Evolutionary conservation across 1,140 invertebrate species (phyloP).

Genomic region (Lysiphlebus fabarum): DNA sequence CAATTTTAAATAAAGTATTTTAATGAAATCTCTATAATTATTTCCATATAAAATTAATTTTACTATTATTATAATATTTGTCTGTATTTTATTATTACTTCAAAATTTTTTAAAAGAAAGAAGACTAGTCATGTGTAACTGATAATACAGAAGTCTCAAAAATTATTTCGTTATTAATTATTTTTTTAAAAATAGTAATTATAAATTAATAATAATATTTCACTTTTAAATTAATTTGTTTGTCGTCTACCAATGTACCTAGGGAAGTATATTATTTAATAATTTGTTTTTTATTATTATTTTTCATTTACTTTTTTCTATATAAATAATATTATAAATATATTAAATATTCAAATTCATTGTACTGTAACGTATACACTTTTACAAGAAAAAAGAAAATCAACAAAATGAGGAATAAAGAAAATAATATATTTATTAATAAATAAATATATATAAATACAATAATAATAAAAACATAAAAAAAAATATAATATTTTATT

Average conservation of each 20-base stretch:
- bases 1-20: too few relatives aligned
- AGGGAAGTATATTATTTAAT: conserved; percentile 24
- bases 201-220: background rate
- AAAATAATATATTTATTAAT: background rate
- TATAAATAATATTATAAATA: conserved; percentile 39
- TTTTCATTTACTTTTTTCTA: conserved; percentile 49
- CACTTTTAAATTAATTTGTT: conserved; percentile 13
- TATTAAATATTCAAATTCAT: conserved; percentile 43
- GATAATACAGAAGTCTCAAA: conserved; percentile 35
- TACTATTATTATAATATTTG: conserved; percentile 9
- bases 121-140: conserved; percentile 43
- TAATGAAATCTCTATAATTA: too few relatives aligned
- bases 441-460: too few relatives aligned
- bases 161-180: conserved; percentile 23
- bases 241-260: conserved; percentile 50
- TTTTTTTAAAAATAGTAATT: conserved; percentile 26
- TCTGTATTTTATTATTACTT: conserved; percentile 27
- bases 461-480: too few relatives aligned
- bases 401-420: conserved; percentile 16
- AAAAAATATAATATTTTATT: too few relatives aligned
- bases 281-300: too few relatives aligned
- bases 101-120: conserved; percentile 40
- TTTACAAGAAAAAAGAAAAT: conserved; percentile 41
- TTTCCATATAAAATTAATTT: background rate
- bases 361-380: conserved; percentile 48